Evolutionary conservation across 2,113 vertebrate species (phyloP).

Genomic region (Calyptommatus sinebrachiatus): DNA sequence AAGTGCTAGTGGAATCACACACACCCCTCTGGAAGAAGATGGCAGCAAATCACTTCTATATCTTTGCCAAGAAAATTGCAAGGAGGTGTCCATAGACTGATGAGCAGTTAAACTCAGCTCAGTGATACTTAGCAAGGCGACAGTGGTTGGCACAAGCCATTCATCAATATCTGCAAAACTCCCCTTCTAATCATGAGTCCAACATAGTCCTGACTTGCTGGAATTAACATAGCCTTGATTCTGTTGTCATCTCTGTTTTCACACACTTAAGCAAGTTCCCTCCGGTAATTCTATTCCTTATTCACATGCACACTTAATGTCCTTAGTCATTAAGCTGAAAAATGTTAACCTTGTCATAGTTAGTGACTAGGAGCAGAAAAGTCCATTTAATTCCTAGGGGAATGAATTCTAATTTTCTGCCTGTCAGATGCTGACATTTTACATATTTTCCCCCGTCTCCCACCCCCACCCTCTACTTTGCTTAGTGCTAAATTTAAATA

Average conservation of each 20-base stretch:
- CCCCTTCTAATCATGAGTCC: background rate
- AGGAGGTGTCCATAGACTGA: too few relatives aligned
- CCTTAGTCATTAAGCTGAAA: conserved; percentile 67
- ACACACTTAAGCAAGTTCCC: conserved; percentile 49
- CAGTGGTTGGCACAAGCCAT: background rate
- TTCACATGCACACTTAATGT: conserved; percentile 62
- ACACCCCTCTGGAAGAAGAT: too few relatives aligned
- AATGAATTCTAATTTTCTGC: conserved; percentile 73
- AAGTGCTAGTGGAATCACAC: too few relatives aligned
- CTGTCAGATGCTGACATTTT: conserved; percentile 71
- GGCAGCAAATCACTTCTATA: too few relatives aligned
- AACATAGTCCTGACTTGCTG: background rate
- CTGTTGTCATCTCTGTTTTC: conserved; percentile 48
- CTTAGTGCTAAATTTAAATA: conserved; percentile 66
- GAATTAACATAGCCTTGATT: conserved; percentile 23
- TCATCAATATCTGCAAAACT: background rate
- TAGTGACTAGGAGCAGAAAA: conserved; percentile 70
- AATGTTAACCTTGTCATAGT: conserved; percentile 72
- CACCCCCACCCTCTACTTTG: conserved; percentile 20
- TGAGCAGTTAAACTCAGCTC: too few relatives aligned
- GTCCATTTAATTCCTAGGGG: conserved; percentile 63
- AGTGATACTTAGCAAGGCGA: too few relatives aligned
- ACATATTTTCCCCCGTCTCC: conserved; percentile 64
- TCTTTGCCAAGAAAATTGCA: too few relatives aligned
- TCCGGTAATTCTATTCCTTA: conserved; percentile 57